Evolutionary conservation across 2,113 vertebrate species (phyloP), one percentile per base, ranked within the genome.

Genomic region (Charina bottae): DNA sequence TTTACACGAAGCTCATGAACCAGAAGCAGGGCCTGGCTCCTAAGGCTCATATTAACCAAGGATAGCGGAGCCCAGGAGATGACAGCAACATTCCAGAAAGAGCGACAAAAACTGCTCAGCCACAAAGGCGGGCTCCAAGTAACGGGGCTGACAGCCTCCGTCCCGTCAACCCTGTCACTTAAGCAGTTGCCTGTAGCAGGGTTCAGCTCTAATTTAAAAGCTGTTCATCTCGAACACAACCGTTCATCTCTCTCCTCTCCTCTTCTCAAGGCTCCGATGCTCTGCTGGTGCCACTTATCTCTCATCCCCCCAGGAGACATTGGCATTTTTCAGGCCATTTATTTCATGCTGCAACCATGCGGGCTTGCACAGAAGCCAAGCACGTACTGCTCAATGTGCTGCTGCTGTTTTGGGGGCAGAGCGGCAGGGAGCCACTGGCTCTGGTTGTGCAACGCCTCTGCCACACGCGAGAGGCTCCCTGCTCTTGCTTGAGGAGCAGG

Each of bases 301-400:
- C 88, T 86, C 15, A 21, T 93, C 96, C 94, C 0, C 94, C 0
- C 0, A 91, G 92, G 93, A 92, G 95, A 90, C 92, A 92, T 55
- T 89, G 94, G 93, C 93, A 90, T 95, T 95, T 68, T 95, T 95
- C 0, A 0, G 95, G 91, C 93, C 92, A 95, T 95, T 96, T 95
- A 95, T 95, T 95, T 92, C 85, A 92, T 89, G 88, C 83, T 92
- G 85, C 93, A 91, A 89, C 87, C 89, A 92, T 90, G 94, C 83
- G 6, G 92, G 94, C 88, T 64, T 13, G 37, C 72, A 56, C 90
- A 89, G 60, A 94, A 96, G 91, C 90, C 91, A 8, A 54, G 88
- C 91, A 94, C 84, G 56, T 0, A 84, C 72, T 84, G 90, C 93
- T 96, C 90, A 95, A 94, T 90, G 93, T 68, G 1, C 42, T 88